Percentiles rank a stretch among this genome's conserved stretches.
Conservation (phyloP, 1,140 invertebrate genomes). For the Pseudoatta argentina region DNA sequence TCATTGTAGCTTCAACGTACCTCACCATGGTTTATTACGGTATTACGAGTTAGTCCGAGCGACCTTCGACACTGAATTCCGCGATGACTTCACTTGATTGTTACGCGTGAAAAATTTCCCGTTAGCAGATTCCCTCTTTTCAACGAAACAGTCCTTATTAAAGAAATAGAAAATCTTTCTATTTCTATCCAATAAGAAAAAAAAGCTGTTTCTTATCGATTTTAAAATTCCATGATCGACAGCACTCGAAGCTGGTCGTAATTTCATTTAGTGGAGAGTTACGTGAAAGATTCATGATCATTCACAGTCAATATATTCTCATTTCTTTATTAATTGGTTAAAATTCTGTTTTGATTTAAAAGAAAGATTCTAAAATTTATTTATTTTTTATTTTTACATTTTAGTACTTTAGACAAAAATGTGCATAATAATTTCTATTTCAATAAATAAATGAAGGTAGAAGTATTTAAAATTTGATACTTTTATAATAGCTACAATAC, state of each 20-base stretch:
- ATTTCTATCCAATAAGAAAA: not conserved
- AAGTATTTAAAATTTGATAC: not conserved
- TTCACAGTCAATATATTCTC: not conserved
- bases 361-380: not conserved
- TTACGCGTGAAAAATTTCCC: constrained; percentile 40
- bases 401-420: not conserved
- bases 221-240: not conserved
- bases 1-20: constrained; percentile 25
- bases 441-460: not conserved
- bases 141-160: not conserved
- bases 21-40: not conserved
- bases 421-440: not conserved
- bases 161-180: not conserved
- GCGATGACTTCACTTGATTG: constrained; percentile 35
- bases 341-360: constrained; percentile 7
- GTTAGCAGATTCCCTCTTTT: constrained; percentile 22
- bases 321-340: not conserved
- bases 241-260: not conserved
- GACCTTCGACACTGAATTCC: constrained; percentile 29
- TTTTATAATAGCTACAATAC: too few relatives aligned
- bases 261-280: constrained; percentile 13
- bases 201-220: not conserved
- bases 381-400: not conserved
- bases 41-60: constrained; percentile 10
- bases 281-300: constrained; percentile 17